Evolutionary conservation across 2,113 vertebrate species (phyloP).

Genomic region (Pipra filicauda): DNA sequence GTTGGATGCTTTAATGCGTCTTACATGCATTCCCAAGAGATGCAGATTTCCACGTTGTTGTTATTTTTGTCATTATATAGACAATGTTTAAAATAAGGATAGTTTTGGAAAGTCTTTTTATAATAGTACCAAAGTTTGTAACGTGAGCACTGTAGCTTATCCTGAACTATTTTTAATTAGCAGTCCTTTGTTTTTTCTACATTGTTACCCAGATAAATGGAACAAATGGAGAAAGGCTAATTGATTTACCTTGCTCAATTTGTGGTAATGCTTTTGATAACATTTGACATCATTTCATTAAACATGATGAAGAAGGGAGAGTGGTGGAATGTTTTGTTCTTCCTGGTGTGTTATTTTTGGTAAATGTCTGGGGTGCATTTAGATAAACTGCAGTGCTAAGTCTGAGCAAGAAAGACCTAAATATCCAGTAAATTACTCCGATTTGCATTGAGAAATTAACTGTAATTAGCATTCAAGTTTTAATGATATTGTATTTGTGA

Average conservation of each 20-base stretch:
- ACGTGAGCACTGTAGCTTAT: conserved; percentile 62
- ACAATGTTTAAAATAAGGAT: conserved; percentile 69
- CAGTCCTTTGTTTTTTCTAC: not conserved
- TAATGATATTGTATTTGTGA: conserved; percentile 73
- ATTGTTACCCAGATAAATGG: conserved; percentile 60
- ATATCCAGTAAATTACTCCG: conserved; percentile 62
- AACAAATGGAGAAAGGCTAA: conserved; percentile 67
- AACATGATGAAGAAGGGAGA: not conserved
- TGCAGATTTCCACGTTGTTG: not conserved
- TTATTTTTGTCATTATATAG: conserved; percentile 45
- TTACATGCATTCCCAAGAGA: not conserved
- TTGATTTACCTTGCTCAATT: conserved; percentile 55
- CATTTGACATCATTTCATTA: conserved; percentile 9
- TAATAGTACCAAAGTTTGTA: conserved; percentile 69
- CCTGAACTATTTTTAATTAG: conserved; percentile 80
- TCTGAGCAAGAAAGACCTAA: conserved; percentile 52
- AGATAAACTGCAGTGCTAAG: conserved; percentile 40
- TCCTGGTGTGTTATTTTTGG: conserved; percentile 26
- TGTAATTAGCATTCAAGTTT: conserved; percentile 77
- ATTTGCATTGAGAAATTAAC: conserved; percentile 75
- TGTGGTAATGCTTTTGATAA: conserved; percentile 28
- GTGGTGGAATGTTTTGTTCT: conserved; percentile 6
- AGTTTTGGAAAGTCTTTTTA: conserved; percentile 72
- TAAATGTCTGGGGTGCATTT: conserved; percentile 31
- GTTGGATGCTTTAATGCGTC: not conserved